Percentiles rank a stretch among this genome's conserved stretches.
Evolutionary conservation across 1,140 invertebrate species (phyloP).

Genomic region (Drosophila melanica): DNA sequence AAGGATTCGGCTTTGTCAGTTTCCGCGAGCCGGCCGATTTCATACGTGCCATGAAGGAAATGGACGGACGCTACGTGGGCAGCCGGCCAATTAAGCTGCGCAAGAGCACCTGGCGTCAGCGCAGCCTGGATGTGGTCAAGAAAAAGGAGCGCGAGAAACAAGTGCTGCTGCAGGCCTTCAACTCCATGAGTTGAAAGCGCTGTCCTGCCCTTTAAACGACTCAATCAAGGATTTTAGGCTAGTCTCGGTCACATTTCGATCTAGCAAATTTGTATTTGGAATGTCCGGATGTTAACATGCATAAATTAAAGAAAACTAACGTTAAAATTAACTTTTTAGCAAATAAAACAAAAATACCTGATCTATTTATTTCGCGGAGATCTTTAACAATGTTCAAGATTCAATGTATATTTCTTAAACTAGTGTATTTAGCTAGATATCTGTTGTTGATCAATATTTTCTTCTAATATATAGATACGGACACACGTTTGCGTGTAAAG

Average conservation of each 20-base stretch:
- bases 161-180: conserved; percentile 89
- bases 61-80: conserved; percentile 98
- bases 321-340: conserved; percentile 66
- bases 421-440: not conserved
- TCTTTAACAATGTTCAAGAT: not conserved
- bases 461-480: not conserved
- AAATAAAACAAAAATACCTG: conserved; percentile 24
- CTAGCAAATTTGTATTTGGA: conserved; percentile 59
- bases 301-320: conserved; percentile 35
- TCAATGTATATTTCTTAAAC: not conserved
- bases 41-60: conserved; percentile 99
- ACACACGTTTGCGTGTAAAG: not conserved
- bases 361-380: conserved; percentile 24
- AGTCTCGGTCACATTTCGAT: conserved; percentile 67
- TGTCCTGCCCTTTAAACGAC: not conserved
- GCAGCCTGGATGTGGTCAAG: conserved; percentile 95
- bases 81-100: conserved; percentile 98
- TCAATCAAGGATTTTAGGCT: conserved; percentile 53
- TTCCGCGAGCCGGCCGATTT: conserved; percentile 99
- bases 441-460: not conserved
- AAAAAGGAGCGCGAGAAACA: conserved; percentile 98
- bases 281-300: conserved; percentile 45
- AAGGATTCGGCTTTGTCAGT: conserved; percentile 99
- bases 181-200: conserved; percentile 62
- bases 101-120: conserved; percentile 98